phyloP scores from a whole-genome alignment of 2,888 invertebrate species.

The Drosophila trichaetosa region DNA sequence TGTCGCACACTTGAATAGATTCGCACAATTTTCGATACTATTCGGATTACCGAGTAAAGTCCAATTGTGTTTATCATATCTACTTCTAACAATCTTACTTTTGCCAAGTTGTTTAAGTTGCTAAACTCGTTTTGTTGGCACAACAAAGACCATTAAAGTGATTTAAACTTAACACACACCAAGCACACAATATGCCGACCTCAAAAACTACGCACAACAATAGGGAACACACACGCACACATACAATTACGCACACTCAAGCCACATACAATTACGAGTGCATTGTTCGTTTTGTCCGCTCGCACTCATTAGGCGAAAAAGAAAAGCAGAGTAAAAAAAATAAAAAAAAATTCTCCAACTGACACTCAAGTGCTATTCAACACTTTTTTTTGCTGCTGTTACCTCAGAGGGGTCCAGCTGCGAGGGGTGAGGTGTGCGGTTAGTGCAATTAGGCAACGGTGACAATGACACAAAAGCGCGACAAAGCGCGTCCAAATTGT shows the following conservation, averaged over 20 bases:
- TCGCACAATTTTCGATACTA: background rate
- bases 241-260: conserved; percentile 22
- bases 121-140: conserved; percentile 25
- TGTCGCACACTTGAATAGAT: background rate
- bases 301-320: conserved; percentile 55
- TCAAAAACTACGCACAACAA: conserved; percentile 62
- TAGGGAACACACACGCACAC: conserved; percentile 31
- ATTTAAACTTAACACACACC: conserved; percentile 70
- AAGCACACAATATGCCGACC: conserved; percentile 59
- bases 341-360: conserved; percentile 33
- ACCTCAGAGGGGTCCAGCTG: conserved; percentile 2
- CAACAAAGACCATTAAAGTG: conserved; percentile 70
- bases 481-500: conserved; percentile 62
- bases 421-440: conserved; percentile 47
- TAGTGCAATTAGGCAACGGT: conserved; percentile 77
- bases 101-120: background rate
- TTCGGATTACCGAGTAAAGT: conserved; percentile 13
- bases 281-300: conserved; percentile 70
- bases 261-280: conserved; percentile 72
- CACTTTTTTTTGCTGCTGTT: conserved; percentile 41
- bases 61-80: conserved; percentile 21
- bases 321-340: conserved; percentile 17
- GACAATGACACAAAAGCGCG: conserved; percentile 80
- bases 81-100: conserved; percentile 5
- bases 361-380: conserved; percentile 72